These are phyloP conservation scores for Circaetus cinerascens DNA, from an alignment of 2,113 vertebrate genomes.

Conservation along the genomic window DNA sequence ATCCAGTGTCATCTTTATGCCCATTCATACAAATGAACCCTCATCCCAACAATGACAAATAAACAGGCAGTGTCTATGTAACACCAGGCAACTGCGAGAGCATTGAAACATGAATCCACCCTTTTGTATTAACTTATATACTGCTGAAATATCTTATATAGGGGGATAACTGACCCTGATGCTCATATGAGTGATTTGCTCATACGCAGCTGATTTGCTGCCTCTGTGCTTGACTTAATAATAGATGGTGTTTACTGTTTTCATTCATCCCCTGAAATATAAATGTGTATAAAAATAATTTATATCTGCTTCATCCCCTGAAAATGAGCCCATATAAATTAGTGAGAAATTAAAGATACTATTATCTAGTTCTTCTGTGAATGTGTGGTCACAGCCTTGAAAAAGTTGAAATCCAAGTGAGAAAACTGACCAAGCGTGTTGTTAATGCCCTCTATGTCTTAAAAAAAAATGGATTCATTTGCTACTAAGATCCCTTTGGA, in stretches of 20 bases:
- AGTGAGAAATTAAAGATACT: neutral
- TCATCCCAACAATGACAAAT: neutral
- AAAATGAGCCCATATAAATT: neutral
- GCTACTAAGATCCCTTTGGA: neutral
- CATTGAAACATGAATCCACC: neutral
- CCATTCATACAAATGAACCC: neutral
- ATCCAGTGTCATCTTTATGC: neutral
- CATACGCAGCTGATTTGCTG: neutral
- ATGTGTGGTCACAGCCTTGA: neutral
- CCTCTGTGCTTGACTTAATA: neutral
- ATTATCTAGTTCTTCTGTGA: neutral
- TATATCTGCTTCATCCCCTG: neutral
- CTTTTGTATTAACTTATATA: neutral
- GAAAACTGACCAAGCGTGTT: neutral
- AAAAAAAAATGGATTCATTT: neutral
- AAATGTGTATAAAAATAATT: neutral
- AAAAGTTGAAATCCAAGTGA: neutral
- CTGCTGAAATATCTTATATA: neutral
- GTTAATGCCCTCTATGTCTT: neutral
- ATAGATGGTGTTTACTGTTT: neutral
- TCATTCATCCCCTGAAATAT: neutral
- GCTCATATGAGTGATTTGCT: neutral
- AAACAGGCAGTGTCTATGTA: neutral
- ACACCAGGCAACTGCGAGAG: neutral
- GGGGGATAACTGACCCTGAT: neutral